Evolutionary conservation across 1,140 invertebrate genomes (phyloP).

Genomic region (Macrobrachium rosenbergii): DNA sequence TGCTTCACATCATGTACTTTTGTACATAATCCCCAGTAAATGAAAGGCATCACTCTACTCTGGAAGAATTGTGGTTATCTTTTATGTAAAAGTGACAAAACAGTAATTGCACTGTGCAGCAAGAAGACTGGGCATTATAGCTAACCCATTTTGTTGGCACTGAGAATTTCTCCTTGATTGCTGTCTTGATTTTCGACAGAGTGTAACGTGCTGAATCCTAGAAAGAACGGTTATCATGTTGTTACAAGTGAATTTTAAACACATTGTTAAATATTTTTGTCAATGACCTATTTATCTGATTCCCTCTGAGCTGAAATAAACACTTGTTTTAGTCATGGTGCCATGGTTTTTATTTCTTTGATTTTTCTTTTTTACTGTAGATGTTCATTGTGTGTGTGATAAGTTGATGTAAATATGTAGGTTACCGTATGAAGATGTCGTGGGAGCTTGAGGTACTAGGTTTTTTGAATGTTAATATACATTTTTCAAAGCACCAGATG

Average conservation of each 20-base stretch:
- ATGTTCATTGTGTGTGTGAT: constrained; percentile 49
- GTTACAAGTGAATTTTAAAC: constrained; percentile 65
- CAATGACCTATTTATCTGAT: constrained; percentile 60
- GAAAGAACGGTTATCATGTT: constrained; percentile 57
- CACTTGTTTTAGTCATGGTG: constrained; percentile 51
- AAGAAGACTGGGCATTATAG: too few species aligned
- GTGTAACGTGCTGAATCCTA: constrained; percentile 39
- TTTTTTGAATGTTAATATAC: constrained; percentile 35
- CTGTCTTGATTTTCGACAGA: constrained; percentile 16
- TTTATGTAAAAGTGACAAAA: too few species aligned
- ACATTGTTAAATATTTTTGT: constrained; percentile 64
- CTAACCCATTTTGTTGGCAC: not conserved
- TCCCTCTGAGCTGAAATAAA: constrained; percentile 40
- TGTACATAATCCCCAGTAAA: too few species aligned
- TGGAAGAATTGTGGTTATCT: too few species aligned
- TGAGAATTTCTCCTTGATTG: constrained; percentile 7
- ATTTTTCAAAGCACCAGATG: constrained; percentile 23
- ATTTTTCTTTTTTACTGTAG: constrained; percentile 27
- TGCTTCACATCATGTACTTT: too few species aligned
- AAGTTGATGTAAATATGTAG: constrained; percentile 57
- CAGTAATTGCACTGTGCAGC: too few species aligned
- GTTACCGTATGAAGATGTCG: constrained; percentile 36
- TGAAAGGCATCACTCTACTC: too few species aligned
- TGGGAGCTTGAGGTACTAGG: constrained; percentile 47
- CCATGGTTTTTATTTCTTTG: constrained; percentile 30